These are phyloP conservation scores for Eulemur rubriventer DNA, from an alignment of 2,797 vertebrate species.

Conservation along the genomic window DNA sequence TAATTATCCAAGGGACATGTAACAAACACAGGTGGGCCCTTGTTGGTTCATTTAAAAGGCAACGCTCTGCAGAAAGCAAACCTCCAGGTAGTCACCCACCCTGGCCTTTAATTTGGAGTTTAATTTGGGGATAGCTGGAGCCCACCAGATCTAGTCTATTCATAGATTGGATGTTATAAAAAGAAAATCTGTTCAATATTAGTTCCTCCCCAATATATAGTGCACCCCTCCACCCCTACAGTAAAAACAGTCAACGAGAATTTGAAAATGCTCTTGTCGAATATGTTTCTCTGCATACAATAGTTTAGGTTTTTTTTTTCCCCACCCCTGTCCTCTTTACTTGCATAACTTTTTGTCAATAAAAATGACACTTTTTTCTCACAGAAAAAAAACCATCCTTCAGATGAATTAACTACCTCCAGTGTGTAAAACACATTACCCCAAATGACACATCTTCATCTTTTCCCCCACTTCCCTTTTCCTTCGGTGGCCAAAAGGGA, in stretches of 20 bases:
- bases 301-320: neutral
- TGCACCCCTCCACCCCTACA: neutral
- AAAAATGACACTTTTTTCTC: slow-evolving; percentile 38
- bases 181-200: slow-evolving; percentile 45
- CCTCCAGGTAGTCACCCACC: slow-evolving; percentile 36
- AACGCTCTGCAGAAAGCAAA: slow-evolving; percentile 55
- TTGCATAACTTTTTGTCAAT: slow-evolving; percentile 25
- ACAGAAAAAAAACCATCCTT: neutral
- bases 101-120: slow-evolving; percentile 57
- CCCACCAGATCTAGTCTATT: neutral
- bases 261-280: neutral
- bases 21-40: slow-evolving; percentile 70
- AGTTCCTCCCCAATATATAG: neutral
- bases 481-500: neutral
- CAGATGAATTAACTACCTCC: neutral
- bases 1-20: slow-evolving; percentile 75
- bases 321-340: neutral
- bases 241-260: neutral
- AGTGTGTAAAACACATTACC: neutral
- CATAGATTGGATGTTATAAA: slow-evolving; percentile 33
- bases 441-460: slow-evolving; percentile 37
- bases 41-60: slow-evolving; percentile 74
- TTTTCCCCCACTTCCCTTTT: neutral
- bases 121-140: slow-evolving; percentile 43
- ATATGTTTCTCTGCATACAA: neutral